These are phyloP conservation scores for Ceyx margarethae DNA, from an alignment of 2,113 vertebrate species.

Conservation along the genomic window DNA sequence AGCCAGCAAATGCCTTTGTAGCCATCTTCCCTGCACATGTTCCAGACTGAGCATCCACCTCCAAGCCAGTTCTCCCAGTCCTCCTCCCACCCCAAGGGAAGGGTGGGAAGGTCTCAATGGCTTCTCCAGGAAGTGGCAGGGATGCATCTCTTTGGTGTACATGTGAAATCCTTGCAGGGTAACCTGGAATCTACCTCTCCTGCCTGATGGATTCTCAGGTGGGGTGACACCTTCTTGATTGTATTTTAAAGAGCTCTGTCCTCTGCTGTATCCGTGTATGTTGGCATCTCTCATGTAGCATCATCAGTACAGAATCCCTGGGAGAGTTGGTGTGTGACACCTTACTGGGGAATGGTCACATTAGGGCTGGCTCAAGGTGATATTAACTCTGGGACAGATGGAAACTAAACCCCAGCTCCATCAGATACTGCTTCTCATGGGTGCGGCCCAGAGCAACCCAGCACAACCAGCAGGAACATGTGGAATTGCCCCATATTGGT, in stretches of 20 bases:
- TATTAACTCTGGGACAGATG: not conserved
- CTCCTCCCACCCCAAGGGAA: accelerated
- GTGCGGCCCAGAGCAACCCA: not conserved
- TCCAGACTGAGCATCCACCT: not conserved
- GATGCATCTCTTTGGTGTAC: accelerated
- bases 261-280: accelerated
- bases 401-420: not conserved
- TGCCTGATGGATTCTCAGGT: not conserved
- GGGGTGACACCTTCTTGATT: not conserved
- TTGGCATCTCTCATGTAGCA: not conserved
- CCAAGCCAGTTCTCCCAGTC: accelerated
- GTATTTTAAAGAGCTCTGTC: not conserved
- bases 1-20: not conserved
- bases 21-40: accelerated
- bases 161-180: not conserved
- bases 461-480: not conserved
- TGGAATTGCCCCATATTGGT: too few species aligned
- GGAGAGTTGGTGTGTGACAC: not conserved
- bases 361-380: not conserved
- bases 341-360: not conserved
- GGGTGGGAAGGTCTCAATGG: not conserved
- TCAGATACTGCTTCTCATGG: not conserved
- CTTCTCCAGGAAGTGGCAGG: not conserved
- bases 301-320: not conserved
- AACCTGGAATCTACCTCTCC: not conserved